Evolutionary conservation across 2,888 invertebrate species (phyloP), one percentile per base, ranked within the genome.

Genomic region (Aromia moschata): DNA sequence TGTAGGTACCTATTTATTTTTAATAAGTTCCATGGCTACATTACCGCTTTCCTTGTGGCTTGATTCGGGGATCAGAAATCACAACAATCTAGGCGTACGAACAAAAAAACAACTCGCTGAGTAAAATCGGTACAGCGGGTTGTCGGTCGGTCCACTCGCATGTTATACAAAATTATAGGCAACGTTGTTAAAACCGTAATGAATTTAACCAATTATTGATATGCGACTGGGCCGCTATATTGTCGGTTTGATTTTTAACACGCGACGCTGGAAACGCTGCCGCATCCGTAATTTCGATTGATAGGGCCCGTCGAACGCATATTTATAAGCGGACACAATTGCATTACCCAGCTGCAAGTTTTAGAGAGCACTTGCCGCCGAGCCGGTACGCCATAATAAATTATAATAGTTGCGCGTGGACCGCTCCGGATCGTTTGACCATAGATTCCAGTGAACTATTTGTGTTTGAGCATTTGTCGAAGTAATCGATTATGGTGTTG

Each of bases 401-500:
- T 52, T 49, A 52, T 55, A 25, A 52, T 46, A 44, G 38, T 46
- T 46, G 36, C 40, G 25, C 36, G n/a, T n/a, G n/a, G 44, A 58
- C 47, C 41, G 45, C n/a, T 25, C 37, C 30, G 12, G 9, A 49
- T 49, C 49, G 30, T 59, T 38, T 44, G 51, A 55, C 54, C 20
- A 45, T 45, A 45, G 58, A 12, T 40, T 52, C 17, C 33, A 15
- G n/a, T 36, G 38, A 45, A 54, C 58, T 46, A 53, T 45, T 52
- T 53, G 46, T 44, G 36, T 58, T 52, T 46, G 58, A 59, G 47
- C 59, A 58, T 58, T 62, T 62, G 55, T 52, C 53, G 47, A 59
- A 49, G 46, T 40, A 58, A 62, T 62, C 59, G 62, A 62, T 62
- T 62, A 59, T 59, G 46, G 43, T 52, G 43, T 47, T 36, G 56